Evolutionary conservation across 1,140 invertebrate species (phyloP).

Genomic region (Meloidogyne chitwoodi): DNA sequence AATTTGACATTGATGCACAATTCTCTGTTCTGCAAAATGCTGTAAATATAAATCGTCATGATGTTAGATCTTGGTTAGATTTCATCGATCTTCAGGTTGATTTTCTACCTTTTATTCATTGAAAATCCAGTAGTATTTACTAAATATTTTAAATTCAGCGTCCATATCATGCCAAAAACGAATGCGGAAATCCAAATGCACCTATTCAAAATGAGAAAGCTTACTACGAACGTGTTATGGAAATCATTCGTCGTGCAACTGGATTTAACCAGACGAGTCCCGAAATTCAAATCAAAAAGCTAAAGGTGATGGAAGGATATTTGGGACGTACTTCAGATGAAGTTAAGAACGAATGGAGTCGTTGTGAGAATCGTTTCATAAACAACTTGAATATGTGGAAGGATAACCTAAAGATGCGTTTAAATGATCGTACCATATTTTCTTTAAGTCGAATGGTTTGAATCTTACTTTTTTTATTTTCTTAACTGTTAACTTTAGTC

Average conservation of each 20-base stretch:
- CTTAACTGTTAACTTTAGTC: background rate
- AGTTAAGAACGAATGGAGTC: background rate
- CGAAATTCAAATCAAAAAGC: slow-evolving; percentile 9
- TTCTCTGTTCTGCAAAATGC: slow-evolving; percentile 2
- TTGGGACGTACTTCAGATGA: slow-evolving; percentile 6
- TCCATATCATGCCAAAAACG: slow-evolving; percentile 11
- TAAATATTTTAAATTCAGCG: background rate
- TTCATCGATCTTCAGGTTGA: slow-evolving; percentile 12
- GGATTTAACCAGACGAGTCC: background rate
- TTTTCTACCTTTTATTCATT: background rate
- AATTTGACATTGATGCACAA: slow-evolving; percentile 1
- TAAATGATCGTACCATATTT: slow-evolving; percentile 6
- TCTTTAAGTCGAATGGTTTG: slow-evolving; percentile 3
- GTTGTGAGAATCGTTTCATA: slow-evolving; percentile 8
- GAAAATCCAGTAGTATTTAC: too few species aligned
- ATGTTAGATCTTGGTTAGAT: slow-evolving; percentile 4
- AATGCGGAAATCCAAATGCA: slow-evolving; percentile 3
- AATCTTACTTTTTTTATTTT: background rate
- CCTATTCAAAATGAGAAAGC: slow-evolving; percentile 8
- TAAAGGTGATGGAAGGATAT: slow-evolving; percentile 11
- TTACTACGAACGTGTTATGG: background rate
- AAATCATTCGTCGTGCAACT: background rate
- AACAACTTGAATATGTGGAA: slow-evolving; percentile 13
- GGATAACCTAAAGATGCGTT: slow-evolving; percentile 10
- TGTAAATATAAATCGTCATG: background rate